A percentile compares a stretch with the other conserved stretches of the same genome.
Conservation (phyloP, 30 jellyfish, hydroid and myxozoan genomes). For the Hydractinia symbiolongicarpus region DNA sequence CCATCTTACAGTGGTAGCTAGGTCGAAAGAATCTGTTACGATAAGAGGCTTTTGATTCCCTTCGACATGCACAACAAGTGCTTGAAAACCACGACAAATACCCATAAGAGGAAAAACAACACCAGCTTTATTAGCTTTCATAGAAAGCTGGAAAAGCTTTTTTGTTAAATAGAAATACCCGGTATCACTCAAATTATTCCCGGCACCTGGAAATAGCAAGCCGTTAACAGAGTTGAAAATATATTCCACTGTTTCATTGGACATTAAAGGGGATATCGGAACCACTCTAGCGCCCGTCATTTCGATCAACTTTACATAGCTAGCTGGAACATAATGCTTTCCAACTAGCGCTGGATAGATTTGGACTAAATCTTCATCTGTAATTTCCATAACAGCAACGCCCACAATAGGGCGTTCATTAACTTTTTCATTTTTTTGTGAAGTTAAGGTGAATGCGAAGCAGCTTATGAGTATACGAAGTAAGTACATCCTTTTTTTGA, state of each 20-base stretch:
- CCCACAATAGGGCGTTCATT: conserved; percentile 60
- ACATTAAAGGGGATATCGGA: conserved; percentile 68
- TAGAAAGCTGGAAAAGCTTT: conserved; percentile 35
- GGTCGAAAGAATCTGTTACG: conserved; percentile 49
- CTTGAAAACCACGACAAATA: conserved; percentile 78
- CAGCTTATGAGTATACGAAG: too few relatives aligned
- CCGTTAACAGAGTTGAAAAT: conserved; percentile 51
- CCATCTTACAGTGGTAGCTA: conserved; percentile 36
- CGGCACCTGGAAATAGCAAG: conserved; percentile 74
- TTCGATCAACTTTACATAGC: conserved; percentile 80
- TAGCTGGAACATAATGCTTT: conserved; percentile 77
- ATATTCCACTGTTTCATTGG: conserved; percentile 9
- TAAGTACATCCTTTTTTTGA: too few relatives aligned
- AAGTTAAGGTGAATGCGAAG: too few relatives aligned
- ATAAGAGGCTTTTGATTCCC: conserved; percentile 30
- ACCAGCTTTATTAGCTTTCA: conserved; percentile 41
- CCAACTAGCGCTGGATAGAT: conserved; percentile 46
- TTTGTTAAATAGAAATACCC: conserved; percentile 29
- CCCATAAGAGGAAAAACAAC: conserved; percentile 74
- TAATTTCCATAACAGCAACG: conserved; percentile 40
- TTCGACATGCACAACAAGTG: conserved; percentile 32
- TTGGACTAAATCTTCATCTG: conserved; percentile 45
- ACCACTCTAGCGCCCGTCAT: conserved; percentile 85
- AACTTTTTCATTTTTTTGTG: neutral
- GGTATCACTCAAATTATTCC: conserved; percentile 45